Percentiles rank a stretch among this genome's conserved stretches.
Evolutionary conservation across 2,888 invertebrate species (phyloP).

Genomic region (Carpatolechia fugitivella): DNA sequence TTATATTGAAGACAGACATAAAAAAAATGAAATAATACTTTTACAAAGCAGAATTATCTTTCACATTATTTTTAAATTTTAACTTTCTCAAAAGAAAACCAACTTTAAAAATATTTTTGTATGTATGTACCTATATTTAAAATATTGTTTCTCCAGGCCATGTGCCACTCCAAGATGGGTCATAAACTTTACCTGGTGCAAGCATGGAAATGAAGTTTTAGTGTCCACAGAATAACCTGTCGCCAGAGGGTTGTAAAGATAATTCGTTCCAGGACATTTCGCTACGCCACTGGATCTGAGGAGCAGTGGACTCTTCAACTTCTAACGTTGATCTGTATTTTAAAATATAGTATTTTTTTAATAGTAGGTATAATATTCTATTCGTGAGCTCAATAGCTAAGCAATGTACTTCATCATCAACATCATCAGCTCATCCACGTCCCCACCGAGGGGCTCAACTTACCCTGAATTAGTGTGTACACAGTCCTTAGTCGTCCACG

Average conservation of each 20-base stretch:
- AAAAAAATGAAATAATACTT: no score
- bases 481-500: no score
- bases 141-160: no score
- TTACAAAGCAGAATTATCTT: neutral
- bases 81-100: neutral
- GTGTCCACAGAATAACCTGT: conserved; percentile 7
- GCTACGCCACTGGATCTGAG: neutral
- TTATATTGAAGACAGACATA: no score
- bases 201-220: conserved; percentile 10
- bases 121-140: neutral
- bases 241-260: conserved; percentile 5
- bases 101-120: neutral
- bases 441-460: no score
- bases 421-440: no score
- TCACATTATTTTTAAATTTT: neutral
- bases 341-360: neutral
- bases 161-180: conserved; percentile 6
- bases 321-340: neutral
- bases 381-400: no score
- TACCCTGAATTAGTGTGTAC: no score
- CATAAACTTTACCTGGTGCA: conserved; percentile 3
- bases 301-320: neutral
- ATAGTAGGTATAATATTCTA: no score
- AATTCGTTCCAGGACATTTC: conserved; percentile 10
- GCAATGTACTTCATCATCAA: no score